Conservation (phyloP, 92 coral and sea anemone species). For the Scolanthus callimorphus region DNA sequence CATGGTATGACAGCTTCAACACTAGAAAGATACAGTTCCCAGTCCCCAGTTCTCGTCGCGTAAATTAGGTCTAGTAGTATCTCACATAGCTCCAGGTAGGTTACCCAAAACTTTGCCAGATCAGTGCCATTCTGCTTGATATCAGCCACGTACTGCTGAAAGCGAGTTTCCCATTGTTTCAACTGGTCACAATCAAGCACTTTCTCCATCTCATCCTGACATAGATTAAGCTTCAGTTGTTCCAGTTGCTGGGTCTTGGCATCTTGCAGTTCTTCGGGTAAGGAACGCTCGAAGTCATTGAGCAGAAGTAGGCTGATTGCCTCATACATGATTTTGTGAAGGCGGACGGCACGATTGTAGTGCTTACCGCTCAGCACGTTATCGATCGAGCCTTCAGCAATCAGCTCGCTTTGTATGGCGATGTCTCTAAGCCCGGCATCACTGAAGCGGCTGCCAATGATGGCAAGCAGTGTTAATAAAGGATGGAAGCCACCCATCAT, state of each 20-base stretch:
- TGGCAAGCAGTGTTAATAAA: conserved; percentile 54
- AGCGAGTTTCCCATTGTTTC: conserved; percentile 12
- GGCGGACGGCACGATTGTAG: conserved; percentile 43
- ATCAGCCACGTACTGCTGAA: conserved; percentile 23
- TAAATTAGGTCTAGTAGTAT: conserved; percentile 46
- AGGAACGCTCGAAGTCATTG: conserved; percentile 29
- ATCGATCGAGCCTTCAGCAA: conserved; percentile 36
- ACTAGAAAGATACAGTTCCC: conserved; percentile 59
- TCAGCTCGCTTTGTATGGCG: conserved; percentile 35
- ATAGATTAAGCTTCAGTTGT: conserved; percentile 28
- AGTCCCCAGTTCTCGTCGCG: conserved; percentile 50
- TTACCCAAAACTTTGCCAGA: conserved; percentile 47
- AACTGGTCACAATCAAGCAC: conserved; percentile 31
- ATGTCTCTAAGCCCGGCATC: conserved; percentile 66
- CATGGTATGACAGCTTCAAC: conserved; percentile 59
- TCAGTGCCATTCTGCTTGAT: conserved; percentile 49
- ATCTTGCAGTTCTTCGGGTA: conserved; percentile 12
- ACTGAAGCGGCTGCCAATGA: conserved; percentile 59
- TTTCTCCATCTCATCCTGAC: conserved; percentile 36
- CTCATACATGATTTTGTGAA: conserved; percentile 62
- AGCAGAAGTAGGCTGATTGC: conserved; percentile 37
- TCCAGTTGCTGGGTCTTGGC: conserved; percentile 24
- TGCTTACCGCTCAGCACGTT: conserved; percentile 29
- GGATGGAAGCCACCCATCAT: conserved; percentile 75
- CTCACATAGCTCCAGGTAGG: conserved; percentile 42